phyloP scores from a whole-genome alignment of 2,113 vertebrate species.

The Cephalopholis sonnerati region DNA sequence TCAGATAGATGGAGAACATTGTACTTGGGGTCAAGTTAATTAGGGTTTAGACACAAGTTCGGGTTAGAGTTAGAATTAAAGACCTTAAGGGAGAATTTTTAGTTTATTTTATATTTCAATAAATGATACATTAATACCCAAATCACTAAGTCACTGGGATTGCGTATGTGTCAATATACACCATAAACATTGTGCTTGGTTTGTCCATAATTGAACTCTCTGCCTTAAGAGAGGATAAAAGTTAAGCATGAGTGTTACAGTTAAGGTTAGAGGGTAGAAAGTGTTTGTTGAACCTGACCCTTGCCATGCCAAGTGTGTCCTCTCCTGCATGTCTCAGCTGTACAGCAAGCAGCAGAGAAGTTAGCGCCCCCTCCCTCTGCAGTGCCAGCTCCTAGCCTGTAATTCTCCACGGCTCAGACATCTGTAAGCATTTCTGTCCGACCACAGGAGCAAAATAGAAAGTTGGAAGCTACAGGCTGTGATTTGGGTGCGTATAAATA shows the following conservation, averaged over 20 bases:
- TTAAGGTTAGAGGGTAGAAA: neutral
- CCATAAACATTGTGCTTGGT: neutral
- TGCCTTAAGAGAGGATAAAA: neutral
- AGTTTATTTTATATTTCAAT: neutral
- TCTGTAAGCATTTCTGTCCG: conserved; percentile 79
- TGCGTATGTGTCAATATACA: neutral
- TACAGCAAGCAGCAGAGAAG: neutral
- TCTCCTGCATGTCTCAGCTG: neutral
- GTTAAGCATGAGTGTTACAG: neutral
- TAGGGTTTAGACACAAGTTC: neutral
- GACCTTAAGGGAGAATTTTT: no score
- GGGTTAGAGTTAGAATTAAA: neutral
- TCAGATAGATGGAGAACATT: neutral
- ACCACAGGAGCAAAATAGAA: conserved; percentile 83
- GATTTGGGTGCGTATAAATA: conserved; percentile 85
- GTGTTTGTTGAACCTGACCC: neutral
- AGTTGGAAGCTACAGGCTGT: conserved; percentile 79
- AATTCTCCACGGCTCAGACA: conserved; percentile 74
- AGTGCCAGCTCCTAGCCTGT: conserved; percentile 42
- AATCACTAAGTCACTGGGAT: no score
- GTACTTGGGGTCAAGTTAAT: neutral
- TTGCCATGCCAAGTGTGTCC: neutral
- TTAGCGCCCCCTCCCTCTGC: conserved; percentile 31
- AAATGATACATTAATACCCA: neutral
- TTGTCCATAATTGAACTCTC: neutral